Base-by-base conservation (phyloP, 2,888 invertebrate species). In the Dryobotodes eremita region DNA sequence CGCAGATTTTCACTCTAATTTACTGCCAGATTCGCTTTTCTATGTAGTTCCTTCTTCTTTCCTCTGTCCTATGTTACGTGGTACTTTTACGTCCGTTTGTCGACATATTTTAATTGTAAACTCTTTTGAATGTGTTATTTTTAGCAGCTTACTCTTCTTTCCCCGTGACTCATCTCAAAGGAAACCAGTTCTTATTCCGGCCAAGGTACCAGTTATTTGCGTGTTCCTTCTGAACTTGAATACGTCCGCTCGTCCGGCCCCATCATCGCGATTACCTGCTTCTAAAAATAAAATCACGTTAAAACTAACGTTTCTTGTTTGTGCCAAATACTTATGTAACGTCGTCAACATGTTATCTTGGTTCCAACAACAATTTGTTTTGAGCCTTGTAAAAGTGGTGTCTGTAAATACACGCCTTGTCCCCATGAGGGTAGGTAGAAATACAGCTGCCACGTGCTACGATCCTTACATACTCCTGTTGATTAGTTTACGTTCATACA, bases 181-280 rank as follows among this genome's bases (percentile, higher is more conserved):
- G 36, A 36, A 82, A 84, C 73, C 68, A 73, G 71, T 80, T 64
- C 70, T 69, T 13, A 83, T 76, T 26, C 66, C 71, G 80, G 77
- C 73, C 86, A 89, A 85, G 85, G 84, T 77, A 72, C 75, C 61
- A 53, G 72, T 74, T 82, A 82, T 84, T 75, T 77, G 79, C 57
- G 48, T 71, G 66, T 70, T 79, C 50, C 71, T 20, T 65, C 81
- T 89, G 84, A 88, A 90, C 89, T 89, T 90, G 80, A 59, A 71
- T 53, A 42, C 76, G 79, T 84, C 82, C 74, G 85, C 50, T 77
- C 75, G 73, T 72, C 66, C 75, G 80, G 81, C 76, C 76, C 55
- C 71, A 59, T 17, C n/a, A 23, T 36, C 23, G 71, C 26, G 36
- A 66, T 79, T 85, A 85, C 85, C 87, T 85, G 82, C 57, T 75